phyloP scores from a whole-genome alignment of 2,888 invertebrate genomes.

The Andrena chrysosceles region DNA sequence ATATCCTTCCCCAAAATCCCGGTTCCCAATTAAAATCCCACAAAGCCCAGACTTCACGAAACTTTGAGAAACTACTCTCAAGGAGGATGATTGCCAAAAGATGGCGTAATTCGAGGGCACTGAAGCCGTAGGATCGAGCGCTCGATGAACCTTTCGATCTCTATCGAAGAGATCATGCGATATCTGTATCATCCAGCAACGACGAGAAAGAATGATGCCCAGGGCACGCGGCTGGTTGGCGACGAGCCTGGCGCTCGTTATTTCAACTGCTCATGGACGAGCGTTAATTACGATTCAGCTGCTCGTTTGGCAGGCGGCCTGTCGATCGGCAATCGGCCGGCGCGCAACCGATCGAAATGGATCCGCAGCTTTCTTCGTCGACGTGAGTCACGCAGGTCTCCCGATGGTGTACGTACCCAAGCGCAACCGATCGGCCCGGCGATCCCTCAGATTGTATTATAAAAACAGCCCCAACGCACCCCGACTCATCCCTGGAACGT shows the following conservation, averaged over 20 bases:
- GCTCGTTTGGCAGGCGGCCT: slow-evolving; percentile 34
- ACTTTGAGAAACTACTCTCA: background rate
- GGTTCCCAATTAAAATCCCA: too few species aligned
- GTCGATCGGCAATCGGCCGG: slow-evolving; percentile 5
- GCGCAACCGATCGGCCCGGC: background rate
- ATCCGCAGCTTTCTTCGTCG: slow-evolving; percentile 28
- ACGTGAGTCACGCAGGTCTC: slow-evolving; percentile 4
- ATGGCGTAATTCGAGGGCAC: background rate
- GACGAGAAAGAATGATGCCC: background rate
- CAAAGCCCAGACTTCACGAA: too few species aligned
- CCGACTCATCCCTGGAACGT: slow-evolving; percentile 9
- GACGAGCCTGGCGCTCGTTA: slow-evolving; percentile 10
- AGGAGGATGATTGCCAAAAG: background rate
- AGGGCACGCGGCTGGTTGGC: slow-evolving; percentile 11
- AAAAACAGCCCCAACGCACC: background rate
- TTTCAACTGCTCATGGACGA: slow-evolving; percentile 25
- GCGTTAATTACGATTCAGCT: slow-evolving; percentile 44
- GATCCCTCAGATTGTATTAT: background rate
- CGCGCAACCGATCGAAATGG: slow-evolving; percentile 17
- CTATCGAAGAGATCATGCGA: background rate
- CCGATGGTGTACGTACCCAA: slow-evolving; percentile 19
- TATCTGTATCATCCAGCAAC: background rate
- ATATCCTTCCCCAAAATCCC: too few species aligned
- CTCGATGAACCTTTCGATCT: background rate
- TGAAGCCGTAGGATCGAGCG: background rate